phyloP scores from a whole-genome alignment of 2,888 invertebrate genomes.

The Criorhina ranunculi region DNA sequence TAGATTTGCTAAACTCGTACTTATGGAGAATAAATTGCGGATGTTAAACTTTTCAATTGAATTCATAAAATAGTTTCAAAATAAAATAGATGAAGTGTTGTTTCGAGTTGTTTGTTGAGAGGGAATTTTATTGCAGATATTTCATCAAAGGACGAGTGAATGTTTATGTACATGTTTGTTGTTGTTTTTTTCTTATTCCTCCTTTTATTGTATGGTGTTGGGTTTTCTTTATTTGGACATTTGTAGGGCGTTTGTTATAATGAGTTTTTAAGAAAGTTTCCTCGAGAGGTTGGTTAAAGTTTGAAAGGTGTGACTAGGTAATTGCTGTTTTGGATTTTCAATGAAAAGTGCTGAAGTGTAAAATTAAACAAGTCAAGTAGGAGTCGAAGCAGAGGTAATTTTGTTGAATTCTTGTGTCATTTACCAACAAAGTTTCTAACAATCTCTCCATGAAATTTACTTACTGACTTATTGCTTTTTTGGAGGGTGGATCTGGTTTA shows the following conservation, averaged over 20 bases:
- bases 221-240: slow-evolving; percentile 14
- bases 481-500: no score
- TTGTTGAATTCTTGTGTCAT: background rate
- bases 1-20: slow-evolving; percentile 71
- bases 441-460: no score
- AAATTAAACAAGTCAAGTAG: slow-evolving; percentile 1
- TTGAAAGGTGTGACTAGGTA: slow-evolving; percentile 36
- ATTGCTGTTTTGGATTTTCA: slow-evolving; percentile 24
- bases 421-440: no score
- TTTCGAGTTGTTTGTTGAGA: slow-evolving; percentile 70
- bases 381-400: background rate
- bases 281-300: background rate
- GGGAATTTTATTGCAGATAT: slow-evolving; percentile 63
- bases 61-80: slow-evolving; percentile 76
- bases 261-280: slow-evolving; percentile 51
- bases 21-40: slow-evolving; percentile 76
- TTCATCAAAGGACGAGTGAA: slow-evolving; percentile 31
- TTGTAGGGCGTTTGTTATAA: slow-evolving; percentile 32
- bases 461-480: no score
- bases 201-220: background rate
- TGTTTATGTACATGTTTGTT: slow-evolving; percentile 1
- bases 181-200: background rate
- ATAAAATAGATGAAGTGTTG: slow-evolving; percentile 75
- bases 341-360: slow-evolving; percentile 12
- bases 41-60: slow-evolving; percentile 77